Evolutionary conservation across 2,113 vertebrate species (phyloP).

Genomic region (Cyphomyrus plagiostoma): DNA sequence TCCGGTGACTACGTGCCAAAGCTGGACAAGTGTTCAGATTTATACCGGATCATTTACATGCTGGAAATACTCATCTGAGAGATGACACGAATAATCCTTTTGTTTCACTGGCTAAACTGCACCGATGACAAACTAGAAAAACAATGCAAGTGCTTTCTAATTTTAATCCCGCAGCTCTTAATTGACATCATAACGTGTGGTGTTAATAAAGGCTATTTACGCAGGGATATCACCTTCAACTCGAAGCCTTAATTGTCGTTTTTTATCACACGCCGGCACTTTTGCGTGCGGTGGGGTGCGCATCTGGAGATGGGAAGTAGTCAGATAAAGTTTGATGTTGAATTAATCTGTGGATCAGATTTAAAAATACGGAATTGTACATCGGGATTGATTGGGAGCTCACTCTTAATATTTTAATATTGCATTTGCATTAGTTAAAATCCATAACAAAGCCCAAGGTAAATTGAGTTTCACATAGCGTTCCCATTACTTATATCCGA

Average conservation of each 20-base stretch:
- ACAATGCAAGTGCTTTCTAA: not conserved
- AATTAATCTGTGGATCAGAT: not conserved
- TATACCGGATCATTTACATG: not conserved
- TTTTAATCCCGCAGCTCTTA: not conserved
- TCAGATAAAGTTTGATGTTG: not conserved
- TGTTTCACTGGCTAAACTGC: not conserved
- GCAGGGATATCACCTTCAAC: not conserved
- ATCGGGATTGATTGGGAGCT: not conserved
- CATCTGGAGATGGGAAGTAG: not conserved
- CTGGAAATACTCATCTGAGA: not conserved
- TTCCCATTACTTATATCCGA: not conserved
- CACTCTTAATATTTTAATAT: not conserved
- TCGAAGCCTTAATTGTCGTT: not conserved
- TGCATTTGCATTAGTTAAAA: not conserved
- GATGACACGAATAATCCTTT: not conserved
- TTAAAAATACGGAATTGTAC: not conserved
- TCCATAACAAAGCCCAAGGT: not conserved
- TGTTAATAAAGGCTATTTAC: not conserved
- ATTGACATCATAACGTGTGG: not conserved
- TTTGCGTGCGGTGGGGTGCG: not conserved
- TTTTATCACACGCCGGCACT: not conserved
- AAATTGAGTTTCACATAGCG: not conserved
- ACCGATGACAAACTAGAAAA: not conserved
- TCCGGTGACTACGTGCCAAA: slow-evolving; percentile 2
- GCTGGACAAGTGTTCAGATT: slow-evolving; percentile 17